Base-by-base conservation (phyloP, 2,113 vertebrate genomes). In the Microcebus lehilahytsara region DNA sequence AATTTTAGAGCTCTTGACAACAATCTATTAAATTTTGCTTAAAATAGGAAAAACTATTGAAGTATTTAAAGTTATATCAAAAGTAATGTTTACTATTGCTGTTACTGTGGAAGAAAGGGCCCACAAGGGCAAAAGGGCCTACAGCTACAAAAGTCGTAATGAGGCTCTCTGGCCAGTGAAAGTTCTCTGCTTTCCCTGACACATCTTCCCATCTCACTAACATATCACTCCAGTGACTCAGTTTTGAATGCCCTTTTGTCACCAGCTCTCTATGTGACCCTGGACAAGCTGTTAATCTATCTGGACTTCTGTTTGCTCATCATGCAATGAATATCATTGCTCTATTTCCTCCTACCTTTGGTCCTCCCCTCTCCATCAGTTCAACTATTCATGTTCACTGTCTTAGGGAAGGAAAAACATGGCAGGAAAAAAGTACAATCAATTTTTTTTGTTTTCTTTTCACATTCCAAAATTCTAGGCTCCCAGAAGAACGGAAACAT, bases 21-120 rank as follows among this genome's bases (percentile, higher is more conserved):
- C 72, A 95, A 56, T 66, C 86, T 51, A 27, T 95, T 95, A 91
- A 34, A 74, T 79, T 77, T 87, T 93, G 5, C 34, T 42, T 40
- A 25, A 79, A 46, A 17, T 88, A 60, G 75, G 8, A 62, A 89
- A 77, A 14, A 34, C 37, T 71, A 5, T 46, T 72, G 22, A 94
- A 88, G 17, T 30, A 83, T 77, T 84, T 64, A 46, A 89, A 91
- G 22, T 75, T 58, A 25, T 58, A 87, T 71, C 5, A 69, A 91
- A 92, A 75, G 32, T 53, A 89, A 42, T 10, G 2, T 49, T 96
- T 92, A 78, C 72, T 16, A 51, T 78, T 58, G 23, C 51, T 53
- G 56, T 87, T 86, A 42, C 69, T 66, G 64, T 51, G n/a, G n/a
- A 85, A 89, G 40, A 62, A 77, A 13, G 49, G 12, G 1, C 12